A percentile compares a stretch with the other conserved stretches of the same genome.
Conservation (phyloP, 1,140 invertebrate species). For the Apocrypta bakeri region DNA sequence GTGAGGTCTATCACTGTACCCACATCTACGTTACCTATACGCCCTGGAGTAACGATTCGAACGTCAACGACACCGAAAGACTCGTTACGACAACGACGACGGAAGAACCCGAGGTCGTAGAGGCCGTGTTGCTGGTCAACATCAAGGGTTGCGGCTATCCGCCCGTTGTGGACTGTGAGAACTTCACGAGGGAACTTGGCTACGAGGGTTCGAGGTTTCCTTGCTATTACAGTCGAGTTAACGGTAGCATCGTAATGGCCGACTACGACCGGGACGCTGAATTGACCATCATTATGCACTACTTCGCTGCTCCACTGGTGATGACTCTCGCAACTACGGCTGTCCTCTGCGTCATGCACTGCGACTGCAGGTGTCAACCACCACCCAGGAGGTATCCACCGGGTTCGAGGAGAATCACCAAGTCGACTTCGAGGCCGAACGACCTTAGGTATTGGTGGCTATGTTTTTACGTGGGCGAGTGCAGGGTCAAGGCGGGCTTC, state of each 20-base stretch:
- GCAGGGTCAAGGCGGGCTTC: conserved; percentile 35
- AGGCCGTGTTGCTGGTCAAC: conserved; percentile 84
- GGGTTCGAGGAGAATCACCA: conserved; percentile 34
- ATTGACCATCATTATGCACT: conserved; percentile 85
- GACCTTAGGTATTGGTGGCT: conserved; percentile 75
- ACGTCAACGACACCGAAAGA: conserved; percentile 47
- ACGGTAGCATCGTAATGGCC: conserved; percentile 86
- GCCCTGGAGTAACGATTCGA: conserved; percentile 65
- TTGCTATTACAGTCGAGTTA: conserved; percentile 88
- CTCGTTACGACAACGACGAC: conserved; percentile 41
- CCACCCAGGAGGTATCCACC: conserved; percentile 73
- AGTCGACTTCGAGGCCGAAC: conserved; percentile 69
- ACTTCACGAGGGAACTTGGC: conserved; percentile 86
- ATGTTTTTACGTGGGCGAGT: conserved; percentile 46
- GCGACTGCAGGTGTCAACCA: conserved; percentile 81
- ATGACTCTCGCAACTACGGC: conserved; percentile 87
- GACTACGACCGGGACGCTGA: conserved; percentile 87
- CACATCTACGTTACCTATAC: conserved; percentile 90
- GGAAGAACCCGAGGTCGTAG: conserved; percentile 67
- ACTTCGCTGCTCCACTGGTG: conserved; percentile 87
- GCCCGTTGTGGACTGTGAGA: conserved; percentile 87
- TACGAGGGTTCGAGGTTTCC: conserved; percentile 85
- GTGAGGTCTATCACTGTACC: conserved; percentile 88
- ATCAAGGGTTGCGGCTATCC: conserved; percentile 94
- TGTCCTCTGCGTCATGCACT: conserved; percentile 88